phyloP scores from a whole-genome alignment of 2,797 vertebrate species.

The Danio albolineatus region DNA sequence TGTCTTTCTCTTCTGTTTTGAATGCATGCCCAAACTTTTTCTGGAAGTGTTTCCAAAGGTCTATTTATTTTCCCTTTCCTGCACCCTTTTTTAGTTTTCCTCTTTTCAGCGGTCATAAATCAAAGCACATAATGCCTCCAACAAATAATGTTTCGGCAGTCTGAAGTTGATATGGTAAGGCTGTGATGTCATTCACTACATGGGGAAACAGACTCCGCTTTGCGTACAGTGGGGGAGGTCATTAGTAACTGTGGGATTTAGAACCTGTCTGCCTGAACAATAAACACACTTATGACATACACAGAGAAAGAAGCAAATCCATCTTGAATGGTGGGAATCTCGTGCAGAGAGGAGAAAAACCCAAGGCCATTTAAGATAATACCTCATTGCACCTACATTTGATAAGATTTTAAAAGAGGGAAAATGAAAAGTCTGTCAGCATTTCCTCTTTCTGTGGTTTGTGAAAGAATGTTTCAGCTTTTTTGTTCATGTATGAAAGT shows the following conservation, averaged over 20 bases:
- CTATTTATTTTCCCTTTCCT: conserved; percentile 38
- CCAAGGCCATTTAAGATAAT: conserved; percentile 25
- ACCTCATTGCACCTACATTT: neutral
- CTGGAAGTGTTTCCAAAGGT: conserved; percentile 48
- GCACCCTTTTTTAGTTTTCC: conserved; percentile 20
- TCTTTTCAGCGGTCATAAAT: conserved; percentile 53
- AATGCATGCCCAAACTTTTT: conserved; percentile 43
- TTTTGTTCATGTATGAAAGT: neutral
- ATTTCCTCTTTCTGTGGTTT: neutral
- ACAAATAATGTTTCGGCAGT: conserved; percentile 38
- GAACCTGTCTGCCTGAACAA: conserved; percentile 32
- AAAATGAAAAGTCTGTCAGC: neutral
- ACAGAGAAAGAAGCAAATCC: neutral
- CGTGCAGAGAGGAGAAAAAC: neutral
- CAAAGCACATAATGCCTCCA: conserved; percentile 42
- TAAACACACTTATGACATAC: conserved; percentile 39
- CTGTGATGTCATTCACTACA: conserved; percentile 50
- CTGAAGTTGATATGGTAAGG: conserved; percentile 19
- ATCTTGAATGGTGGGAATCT: conserved; percentile 48
- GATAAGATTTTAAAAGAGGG: neutral
- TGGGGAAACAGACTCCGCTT: neutral
- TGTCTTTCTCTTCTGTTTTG: conserved; percentile 41
- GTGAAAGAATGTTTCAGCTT: neutral
- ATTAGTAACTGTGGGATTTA: conserved; percentile 42
- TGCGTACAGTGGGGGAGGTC: conserved; percentile 19